Base-by-base conservation (phyloP, 2,113 vertebrate species). In the Podarcis cretensis region DNA sequence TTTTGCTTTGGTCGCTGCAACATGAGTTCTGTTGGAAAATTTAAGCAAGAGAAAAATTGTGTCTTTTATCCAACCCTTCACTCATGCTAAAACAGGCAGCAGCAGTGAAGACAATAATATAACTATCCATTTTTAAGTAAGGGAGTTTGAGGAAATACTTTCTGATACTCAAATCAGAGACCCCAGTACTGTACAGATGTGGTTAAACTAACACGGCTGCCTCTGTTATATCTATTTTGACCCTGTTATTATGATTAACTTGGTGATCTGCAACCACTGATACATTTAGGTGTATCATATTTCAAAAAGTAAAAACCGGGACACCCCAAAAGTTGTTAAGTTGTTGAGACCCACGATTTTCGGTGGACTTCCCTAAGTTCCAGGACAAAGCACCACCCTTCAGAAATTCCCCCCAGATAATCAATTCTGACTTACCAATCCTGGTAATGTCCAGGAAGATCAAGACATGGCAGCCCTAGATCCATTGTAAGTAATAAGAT, bases 21-120 rank as follows among this genome's bases (percentile, higher is more conserved):
- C 6, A 13, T 59, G 87, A 85, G 32, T 89, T 43, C 90, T 40
- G 1, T 83, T 89, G 89, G 83, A n/a, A 81, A 84, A 66, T 0
- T 4, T 68, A 25, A 37, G 81, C 83, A 65, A 0, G 0, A 0
- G n/a, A 0, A 35, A 20, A 68, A 2, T 57, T 69, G 77, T 20
- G 43, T 10, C 27, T 27, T 32, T n/a, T 57, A 32, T 21, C 12
- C 66, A n/a, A 27, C n/a, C 66, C 48, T n/a, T 37, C 14, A 35
- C 65, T 65, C 80, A 83, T 0, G 48, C 48, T 54, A 54, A 54
- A 54, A 12, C 48, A 54, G 48, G 48, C 48, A 54, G 48, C 48
- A 54, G 48, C 48, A 54, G 48, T 54, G 48, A 54, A 54, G 9
- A 54, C 48, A 54, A 54, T 54, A 54, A 0, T 0, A 1, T 37